phyloP scores from a whole-genome alignment of 2,113 vertebrate species.

The Falco punctatus region DNA sequence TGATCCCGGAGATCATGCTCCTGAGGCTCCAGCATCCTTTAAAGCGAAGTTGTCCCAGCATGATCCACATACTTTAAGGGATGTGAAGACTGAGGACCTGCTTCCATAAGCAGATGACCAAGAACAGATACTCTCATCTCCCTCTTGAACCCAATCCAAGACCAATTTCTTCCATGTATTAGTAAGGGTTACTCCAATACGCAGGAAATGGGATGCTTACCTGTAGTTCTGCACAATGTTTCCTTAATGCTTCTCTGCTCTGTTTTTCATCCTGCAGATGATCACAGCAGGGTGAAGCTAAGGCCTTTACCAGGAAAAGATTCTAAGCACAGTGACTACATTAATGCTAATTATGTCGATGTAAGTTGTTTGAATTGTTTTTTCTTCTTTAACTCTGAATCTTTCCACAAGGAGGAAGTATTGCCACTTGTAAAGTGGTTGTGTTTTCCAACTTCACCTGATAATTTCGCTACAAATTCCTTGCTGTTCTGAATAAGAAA shows the following conservation, averaged over 20 bases:
- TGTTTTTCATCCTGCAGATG: slow-evolving; percentile 80
- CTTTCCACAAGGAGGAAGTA: background rate
- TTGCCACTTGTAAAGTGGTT: background rate
- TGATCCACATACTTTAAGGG: fast-evolving
- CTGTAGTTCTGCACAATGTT: background rate
- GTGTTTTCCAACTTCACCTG: background rate
- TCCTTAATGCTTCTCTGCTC: background rate
- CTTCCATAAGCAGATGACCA: background rate
- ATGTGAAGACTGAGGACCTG: background rate
- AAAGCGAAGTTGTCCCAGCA: background rate
- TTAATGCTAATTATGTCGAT: slow-evolving; percentile 98
- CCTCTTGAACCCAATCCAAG: background rate
- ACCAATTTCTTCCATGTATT: background rate
- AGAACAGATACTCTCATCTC: background rate
- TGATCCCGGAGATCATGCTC: background rate
- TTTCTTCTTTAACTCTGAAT: slow-evolving; percentile 5
- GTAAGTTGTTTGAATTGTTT: slow-evolving; percentile 81
- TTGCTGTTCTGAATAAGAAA: slow-evolving; percentile 28
- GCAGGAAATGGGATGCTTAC: background rate
- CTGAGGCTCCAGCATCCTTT: background rate
- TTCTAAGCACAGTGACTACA: slow-evolving; percentile 98
- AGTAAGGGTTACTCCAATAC: background rate
- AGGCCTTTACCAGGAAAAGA: slow-evolving; percentile 95
- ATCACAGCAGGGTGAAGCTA: slow-evolving; percentile 97
- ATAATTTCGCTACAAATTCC: background rate